These are phyloP conservation scores for Heliothis virescens DNA, from an alignment of 1,140 invertebrate genomes.

Conservation along the genomic window DNA sequence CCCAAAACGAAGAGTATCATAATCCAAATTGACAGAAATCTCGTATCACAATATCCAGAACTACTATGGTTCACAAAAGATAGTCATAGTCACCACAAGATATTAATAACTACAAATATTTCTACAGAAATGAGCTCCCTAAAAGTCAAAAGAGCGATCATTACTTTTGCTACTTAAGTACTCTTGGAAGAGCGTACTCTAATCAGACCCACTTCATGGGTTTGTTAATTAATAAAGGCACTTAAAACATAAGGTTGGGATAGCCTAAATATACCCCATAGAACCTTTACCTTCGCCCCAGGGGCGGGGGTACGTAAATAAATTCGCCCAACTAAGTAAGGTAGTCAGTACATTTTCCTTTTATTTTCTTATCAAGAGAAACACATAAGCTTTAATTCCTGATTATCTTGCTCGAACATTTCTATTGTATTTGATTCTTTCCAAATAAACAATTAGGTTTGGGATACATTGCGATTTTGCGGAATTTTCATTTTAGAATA, in stretches of 20 bases:
- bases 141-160: no score
- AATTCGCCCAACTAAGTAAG: conserved; percentile 11
- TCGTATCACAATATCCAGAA: no score
- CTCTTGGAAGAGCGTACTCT: no score
- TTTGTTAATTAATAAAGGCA: conserved; percentile 28
- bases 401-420: conserved; percentile 43
- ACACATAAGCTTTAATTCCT: conserved; percentile 44
- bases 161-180: background rate
- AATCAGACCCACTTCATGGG: background rate
- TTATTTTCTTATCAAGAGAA: conserved; percentile 38
- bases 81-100: no score
- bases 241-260: background rate
- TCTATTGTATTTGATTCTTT: conserved; percentile 42
- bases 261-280: background rate
- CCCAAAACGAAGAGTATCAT: no score
- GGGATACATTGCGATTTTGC: background rate
- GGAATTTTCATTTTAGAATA: no score
- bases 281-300: background rate
- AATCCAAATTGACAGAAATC: no score
- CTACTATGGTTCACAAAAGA: no score
- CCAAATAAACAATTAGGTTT: conserved; percentile 25
- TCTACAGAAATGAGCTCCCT: no score
- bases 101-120: no score
- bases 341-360: background rate
- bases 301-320: background rate